Percentiles rank a stretch among this genome's conserved stretches.
Evolutionary conservation across 2,113 vertebrate species (phyloP).

Genomic region (Panthera tigris): DNA sequence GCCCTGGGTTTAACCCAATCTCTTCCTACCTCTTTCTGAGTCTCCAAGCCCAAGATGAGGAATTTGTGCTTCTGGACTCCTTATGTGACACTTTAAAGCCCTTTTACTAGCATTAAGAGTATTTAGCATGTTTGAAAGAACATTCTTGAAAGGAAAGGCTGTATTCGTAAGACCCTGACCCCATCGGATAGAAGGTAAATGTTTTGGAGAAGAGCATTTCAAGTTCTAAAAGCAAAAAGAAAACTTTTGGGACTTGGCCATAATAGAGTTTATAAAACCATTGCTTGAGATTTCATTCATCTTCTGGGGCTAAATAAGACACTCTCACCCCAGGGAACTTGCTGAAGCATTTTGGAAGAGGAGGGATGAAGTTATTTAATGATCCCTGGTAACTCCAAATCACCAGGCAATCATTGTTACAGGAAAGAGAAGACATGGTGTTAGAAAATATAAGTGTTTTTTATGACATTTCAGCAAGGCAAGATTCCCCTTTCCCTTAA

Average conservation of each 20-base stretch:
- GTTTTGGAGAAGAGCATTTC: background rate
- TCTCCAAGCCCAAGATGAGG: background rate
- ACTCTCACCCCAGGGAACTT: background rate
- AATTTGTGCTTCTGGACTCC: background rate
- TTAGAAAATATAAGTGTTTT: conserved; percentile 17
- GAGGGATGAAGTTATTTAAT: background rate
- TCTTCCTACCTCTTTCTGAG: conserved; percentile 10
- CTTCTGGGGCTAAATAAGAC: conserved; percentile 24
- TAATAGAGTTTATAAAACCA: conserved; percentile 16
- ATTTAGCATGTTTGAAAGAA: conserved; percentile 11
- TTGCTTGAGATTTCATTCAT: background rate
- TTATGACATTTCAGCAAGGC: conserved; percentile 10
- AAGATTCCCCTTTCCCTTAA: background rate
- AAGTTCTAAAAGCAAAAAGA: conserved; percentile 34
- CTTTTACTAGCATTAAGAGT: conserved; percentile 23
- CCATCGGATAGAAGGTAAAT: background rate
- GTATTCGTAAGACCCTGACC: background rate
- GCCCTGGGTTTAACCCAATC: background rate
- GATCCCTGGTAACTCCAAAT: background rate
- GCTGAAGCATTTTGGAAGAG: background rate
- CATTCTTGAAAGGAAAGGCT: background rate
- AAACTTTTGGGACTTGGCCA: background rate
- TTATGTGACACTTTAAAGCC: background rate
- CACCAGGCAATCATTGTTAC: background rate
- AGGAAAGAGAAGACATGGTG: background rate